Evolutionary conservation across 2,113 vertebrate species (phyloP).

Genomic region (Tragelaphus scriptus): DNA sequence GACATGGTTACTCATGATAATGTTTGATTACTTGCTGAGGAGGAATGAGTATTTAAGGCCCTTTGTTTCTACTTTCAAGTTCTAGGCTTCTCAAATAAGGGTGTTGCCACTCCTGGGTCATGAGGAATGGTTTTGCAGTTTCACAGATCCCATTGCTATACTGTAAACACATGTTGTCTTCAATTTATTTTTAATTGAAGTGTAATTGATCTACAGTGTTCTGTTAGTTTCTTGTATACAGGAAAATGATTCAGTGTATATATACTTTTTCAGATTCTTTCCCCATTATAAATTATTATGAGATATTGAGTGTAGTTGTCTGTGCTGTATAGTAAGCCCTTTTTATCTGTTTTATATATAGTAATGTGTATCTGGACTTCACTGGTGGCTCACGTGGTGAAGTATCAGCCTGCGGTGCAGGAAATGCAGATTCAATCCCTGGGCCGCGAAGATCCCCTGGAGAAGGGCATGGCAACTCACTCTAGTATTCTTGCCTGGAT

Average conservation of each 20-base stretch:
- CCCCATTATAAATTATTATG: background rate
- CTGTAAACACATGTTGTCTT: background rate
- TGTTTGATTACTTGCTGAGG: background rate
- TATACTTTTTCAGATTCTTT: background rate
- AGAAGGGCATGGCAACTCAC: background rate
- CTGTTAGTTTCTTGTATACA: background rate
- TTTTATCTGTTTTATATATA: background rate
- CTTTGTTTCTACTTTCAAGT: background rate
- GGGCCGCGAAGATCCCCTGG: background rate
- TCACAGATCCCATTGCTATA: background rate
- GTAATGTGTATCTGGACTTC: background rate
- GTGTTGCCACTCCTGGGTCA: background rate
- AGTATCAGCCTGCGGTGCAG: background rate
- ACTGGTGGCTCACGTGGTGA: background rate
- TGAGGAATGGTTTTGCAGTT: background rate
- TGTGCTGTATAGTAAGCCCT: background rate
- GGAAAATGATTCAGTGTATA: background rate
- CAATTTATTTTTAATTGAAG: background rate
- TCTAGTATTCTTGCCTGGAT: background rate
- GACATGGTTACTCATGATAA: background rate
- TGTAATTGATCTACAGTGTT: background rate
- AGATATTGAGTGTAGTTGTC: background rate
- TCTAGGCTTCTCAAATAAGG: background rate
- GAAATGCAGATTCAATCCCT: background rate
- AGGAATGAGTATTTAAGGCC: background rate